Percentiles rank a stretch among this genome's conserved stretches.
phyloP scores from a whole-genome alignment of 2,888 invertebrate genomes.

The Gryllus longicercus region DNA sequence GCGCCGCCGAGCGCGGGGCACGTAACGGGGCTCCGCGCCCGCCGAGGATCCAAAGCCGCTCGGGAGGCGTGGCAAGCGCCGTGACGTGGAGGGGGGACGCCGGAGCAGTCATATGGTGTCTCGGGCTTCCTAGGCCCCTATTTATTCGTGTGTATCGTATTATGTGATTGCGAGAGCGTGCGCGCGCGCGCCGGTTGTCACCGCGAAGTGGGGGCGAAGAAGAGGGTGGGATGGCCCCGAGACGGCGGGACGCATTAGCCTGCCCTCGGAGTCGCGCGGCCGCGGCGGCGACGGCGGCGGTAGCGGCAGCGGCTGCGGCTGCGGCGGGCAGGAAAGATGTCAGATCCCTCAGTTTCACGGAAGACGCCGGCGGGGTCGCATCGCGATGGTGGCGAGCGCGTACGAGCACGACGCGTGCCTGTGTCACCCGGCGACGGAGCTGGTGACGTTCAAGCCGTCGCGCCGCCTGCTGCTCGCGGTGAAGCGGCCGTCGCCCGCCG shows the following conservation, averaged over 20 bases:
- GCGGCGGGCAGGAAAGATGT: not conserved
- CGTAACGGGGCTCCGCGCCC: not conserved
- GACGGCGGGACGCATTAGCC: not conserved
- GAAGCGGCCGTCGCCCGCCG: conserved; percentile 19
- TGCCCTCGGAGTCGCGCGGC: not conserved
- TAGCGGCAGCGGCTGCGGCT: no score
- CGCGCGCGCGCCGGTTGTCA: not conserved
- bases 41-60: not conserved
- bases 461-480: conserved; percentile 27
- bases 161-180: not conserved
- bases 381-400: conserved; percentile 26
- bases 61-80: not conserved
- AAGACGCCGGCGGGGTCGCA: conserved; percentile 25
- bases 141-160: conserved; percentile 4
- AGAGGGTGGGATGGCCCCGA: not conserved
- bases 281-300: no score
- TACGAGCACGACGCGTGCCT: conserved; percentile 27
- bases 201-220: not conserved
- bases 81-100: not conserved
- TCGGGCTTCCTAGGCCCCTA: not conserved
- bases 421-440: conserved; percentile 30
- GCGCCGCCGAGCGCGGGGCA: not conserved
- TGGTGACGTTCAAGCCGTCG: conserved; percentile 30
- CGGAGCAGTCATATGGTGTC: conserved; percentile 1
- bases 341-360: conserved; percentile 11